A percentile compares a stretch with the other conserved stretches of the same genome.
phyloP scores from a whole-genome alignment of 2,888 invertebrate species.

The Noctuana brunneofusca region DNA sequence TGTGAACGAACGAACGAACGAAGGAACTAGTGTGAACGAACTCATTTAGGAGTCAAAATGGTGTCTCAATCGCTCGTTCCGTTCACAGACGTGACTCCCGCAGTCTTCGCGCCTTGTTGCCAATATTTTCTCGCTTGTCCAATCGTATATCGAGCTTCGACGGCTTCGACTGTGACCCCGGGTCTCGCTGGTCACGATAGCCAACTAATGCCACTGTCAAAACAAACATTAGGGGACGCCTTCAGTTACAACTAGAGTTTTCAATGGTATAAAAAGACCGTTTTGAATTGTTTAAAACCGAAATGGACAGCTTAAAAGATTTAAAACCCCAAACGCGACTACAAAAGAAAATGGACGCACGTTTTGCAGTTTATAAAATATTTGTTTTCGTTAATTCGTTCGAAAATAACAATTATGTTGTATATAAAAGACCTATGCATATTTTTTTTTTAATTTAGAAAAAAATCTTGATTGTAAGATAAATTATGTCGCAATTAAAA shows the following conservation, averaged over 20 bases:
- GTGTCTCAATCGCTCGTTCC: slow-evolving; percentile 49
- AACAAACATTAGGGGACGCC: slow-evolving; percentile 23
- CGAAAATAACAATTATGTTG: too few relatives aligned
- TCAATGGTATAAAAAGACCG: too few relatives aligned
- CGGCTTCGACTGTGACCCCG: slow-evolving; percentile 53
- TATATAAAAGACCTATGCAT: too few relatives aligned
- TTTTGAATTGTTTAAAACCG: too few relatives aligned
- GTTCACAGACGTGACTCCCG: slow-evolving; percentile 62
- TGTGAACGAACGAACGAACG: slow-evolving; percentile 33
- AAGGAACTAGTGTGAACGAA: slow-evolving; percentile 66
- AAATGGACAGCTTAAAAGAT: too few relatives aligned
- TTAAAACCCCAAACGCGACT: too few relatives aligned
- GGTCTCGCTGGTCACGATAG: slow-evolving; percentile 50
- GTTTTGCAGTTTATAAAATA: too few relatives aligned
- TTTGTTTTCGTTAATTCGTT: too few relatives aligned
- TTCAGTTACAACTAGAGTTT: slow-evolving; percentile 9
- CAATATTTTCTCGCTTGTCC: slow-evolving; percentile 56
- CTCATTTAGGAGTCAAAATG: slow-evolving; percentile 76
- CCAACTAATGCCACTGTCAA: slow-evolving; percentile 39
- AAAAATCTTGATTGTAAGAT: not conserved
- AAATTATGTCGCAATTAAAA: not conserved
- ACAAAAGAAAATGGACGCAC: too few relatives aligned
- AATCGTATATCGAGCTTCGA: slow-evolving; percentile 56
- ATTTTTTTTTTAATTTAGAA: too few relatives aligned
- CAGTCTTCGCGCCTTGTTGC: slow-evolving; percentile 47